phyloP scores from a whole-genome alignment of 2,113 vertebrate species.

The Pteruthius melanotis region DNA sequence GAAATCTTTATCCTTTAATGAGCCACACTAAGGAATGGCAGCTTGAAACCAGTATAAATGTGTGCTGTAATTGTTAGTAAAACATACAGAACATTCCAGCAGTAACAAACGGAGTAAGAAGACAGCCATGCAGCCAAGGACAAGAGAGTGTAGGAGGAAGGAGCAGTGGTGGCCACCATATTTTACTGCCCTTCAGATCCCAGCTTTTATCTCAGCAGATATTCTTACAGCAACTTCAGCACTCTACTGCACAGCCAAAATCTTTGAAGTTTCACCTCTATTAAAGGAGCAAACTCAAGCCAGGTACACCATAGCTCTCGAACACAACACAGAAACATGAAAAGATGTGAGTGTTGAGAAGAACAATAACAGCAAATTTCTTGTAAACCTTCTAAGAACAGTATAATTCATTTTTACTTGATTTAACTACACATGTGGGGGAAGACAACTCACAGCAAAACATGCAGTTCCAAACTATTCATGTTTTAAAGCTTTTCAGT shows the following conservation, averaged over 20 bases:
- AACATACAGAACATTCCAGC: not conserved
- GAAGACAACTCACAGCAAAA: not conserved
- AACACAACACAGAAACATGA: not conserved
- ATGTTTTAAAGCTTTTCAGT: conserved; percentile 5
- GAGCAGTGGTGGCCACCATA: not conserved
- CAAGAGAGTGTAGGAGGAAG: not conserved
- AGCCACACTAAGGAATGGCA: not conserved
- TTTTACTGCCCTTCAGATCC: not conserved
- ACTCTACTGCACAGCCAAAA: not conserved
- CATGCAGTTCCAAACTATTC: not conserved
- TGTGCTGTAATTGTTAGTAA: not conserved
- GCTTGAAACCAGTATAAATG: not conserved
- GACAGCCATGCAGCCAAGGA: not conserved
- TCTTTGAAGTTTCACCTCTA: not conserved
- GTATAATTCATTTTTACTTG: not conserved
- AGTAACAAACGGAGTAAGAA: not conserved
- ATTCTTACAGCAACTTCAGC: not conserved
- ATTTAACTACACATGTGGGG: not conserved
- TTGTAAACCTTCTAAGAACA: not conserved
- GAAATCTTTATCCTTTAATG: conserved; percentile 10
- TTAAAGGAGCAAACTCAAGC: not conserved
- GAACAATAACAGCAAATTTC: not conserved
- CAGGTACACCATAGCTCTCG: not conserved
- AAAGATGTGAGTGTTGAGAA: not conserved
- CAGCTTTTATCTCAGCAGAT: not conserved